Conservation (phyloP, 2,113 vertebrate genomes). For the Lagenorhynchus albirostris region DNA sequence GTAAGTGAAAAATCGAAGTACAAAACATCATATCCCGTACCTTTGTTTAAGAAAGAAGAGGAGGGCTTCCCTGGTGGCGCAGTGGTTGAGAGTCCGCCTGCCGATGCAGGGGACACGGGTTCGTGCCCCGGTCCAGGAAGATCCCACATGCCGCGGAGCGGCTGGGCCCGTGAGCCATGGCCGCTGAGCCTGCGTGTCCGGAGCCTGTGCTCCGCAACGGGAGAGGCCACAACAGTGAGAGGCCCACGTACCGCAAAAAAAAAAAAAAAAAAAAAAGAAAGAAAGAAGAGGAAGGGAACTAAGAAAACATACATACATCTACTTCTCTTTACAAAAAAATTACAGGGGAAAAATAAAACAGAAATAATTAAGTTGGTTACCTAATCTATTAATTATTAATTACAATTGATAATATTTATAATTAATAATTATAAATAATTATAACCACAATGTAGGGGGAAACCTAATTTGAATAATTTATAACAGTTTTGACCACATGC, state of each 20-base stretch:
- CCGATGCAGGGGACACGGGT: too few species aligned
- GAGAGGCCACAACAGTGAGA: too few species aligned
- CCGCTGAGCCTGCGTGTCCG: too few species aligned
- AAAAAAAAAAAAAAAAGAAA: too few species aligned
- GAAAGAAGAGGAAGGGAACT: too few species aligned
- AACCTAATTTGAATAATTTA: neutral
- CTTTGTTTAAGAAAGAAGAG: neutral
- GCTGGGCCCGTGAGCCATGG: too few species aligned
- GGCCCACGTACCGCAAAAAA: too few species aligned
- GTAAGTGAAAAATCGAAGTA: neutral
- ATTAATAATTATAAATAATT: neutral
- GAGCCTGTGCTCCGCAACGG: too few species aligned
- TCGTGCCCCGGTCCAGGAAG: too few species aligned
- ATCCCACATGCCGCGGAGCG: too few species aligned
- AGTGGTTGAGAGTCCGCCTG: too few species aligned
- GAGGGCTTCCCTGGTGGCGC: too few species aligned
- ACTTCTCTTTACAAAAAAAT: neutral
- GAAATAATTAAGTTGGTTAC: neutral
- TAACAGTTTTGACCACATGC: neutral
- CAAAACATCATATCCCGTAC: neutral
- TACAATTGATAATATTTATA: neutral
- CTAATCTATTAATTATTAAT: neutral
- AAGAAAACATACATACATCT: neutral
- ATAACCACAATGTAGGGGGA: neutral
- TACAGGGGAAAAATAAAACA: neutral